Evolutionary conservation across 30 jellyfish, hydroid and myxozoan genomes (phyloP), one percentile per base, ranked within the genome.

Genomic region (Turritopsis dohrnii): DNA sequence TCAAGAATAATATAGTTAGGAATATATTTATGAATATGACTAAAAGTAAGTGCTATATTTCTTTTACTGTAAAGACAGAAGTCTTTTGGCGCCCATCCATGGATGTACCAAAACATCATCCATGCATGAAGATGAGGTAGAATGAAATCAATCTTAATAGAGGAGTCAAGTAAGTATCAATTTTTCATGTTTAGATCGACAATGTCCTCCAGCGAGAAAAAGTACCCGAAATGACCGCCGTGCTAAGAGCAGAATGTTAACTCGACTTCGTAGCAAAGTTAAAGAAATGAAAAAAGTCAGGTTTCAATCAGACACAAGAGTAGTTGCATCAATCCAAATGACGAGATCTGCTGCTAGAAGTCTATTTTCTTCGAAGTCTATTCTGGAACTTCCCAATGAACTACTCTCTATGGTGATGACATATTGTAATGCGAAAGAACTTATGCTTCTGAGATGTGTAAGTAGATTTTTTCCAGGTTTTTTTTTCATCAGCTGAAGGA

Each of bases 311-410:
- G 76, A 66, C 8, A 17, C 29, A 25, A 66, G 76, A 9, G 29
- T n/a, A 21, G 29, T 66, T 3, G 17, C 76, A n/a, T 66, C 76
- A 17, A 17, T 66, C 17, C 76, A n/a, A 66, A 66, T 66, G 76
- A 66, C 76, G 5, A 66, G 82, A n/a, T 80, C 87, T 80, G 82
- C 87, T 80, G 83, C 80, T 52, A 18, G 87, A 52, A 80, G 87
- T 54, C 53, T 80, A 20, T 80, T 80, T 80, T 18, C 54, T 0
- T 25, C 41, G 1, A 19, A 25, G 21, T 80, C 87, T 22, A 79
- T 90, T 29, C 21, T 73, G 24, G 90, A 90, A 16, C 84, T 90
- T 75, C 97, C 97, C 27, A 89, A 90, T 28, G 97, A 90, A 77
- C 28, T 90, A 24, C 25, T 86, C 30, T 7, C 87, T 21, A 53